phyloP scores from a whole-genome alignment of 2,888 invertebrate genomes.

The Drosophila meridiana region DNA sequence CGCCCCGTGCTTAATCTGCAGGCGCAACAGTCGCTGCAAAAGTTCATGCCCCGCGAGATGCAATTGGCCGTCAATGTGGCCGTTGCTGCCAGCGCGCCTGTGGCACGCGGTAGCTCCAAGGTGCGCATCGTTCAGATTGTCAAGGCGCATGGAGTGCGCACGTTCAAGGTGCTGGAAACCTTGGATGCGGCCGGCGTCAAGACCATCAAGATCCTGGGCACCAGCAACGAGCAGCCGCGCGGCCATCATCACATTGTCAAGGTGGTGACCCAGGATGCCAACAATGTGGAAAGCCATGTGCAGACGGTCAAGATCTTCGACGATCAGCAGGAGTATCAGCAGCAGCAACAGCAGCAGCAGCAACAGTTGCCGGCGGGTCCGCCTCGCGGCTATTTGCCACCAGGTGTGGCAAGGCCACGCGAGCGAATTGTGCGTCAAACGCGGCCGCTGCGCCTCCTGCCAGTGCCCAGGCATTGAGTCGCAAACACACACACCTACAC shows the following conservation, averaged over 20 bases:
- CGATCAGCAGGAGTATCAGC: constrained; percentile 58
- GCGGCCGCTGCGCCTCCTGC: constrained; percentile 51
- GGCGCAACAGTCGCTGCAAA: constrained; percentile 67
- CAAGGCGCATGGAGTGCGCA: constrained; percentile 68
- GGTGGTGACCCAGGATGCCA: constrained; percentile 69
- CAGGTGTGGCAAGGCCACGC: constrained; percentile 56
- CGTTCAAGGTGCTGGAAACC: constrained; percentile 79
- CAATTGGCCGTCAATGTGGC: constrained; percentile 71
- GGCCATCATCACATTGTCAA: constrained; percentile 79
- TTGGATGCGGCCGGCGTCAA: constrained; percentile 77
- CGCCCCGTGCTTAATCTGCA: constrained; percentile 48
- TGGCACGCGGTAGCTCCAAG: constrained; percentile 59
- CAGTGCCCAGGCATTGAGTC: constrained; percentile 40
- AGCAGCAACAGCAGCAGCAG: constrained; percentile 14
- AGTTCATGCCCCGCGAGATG: constrained; percentile 76
- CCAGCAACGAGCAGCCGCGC: constrained; percentile 70
- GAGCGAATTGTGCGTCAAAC: constrained; percentile 49
- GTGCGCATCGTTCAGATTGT: constrained; percentile 82
- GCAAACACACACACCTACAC: too few relatives aligned
- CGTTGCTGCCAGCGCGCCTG: constrained; percentile 48
- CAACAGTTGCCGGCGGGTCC: constrained; percentile 4
- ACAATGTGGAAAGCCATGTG: constrained; percentile 61
- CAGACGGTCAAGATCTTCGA: constrained; percentile 82
- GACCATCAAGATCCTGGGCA: constrained; percentile 82
- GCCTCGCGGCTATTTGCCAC: constrained; percentile 56